Base-by-base conservation (phyloP, 64 coral and sea anemone genomes). In the Trachythela sp. region DNA sequence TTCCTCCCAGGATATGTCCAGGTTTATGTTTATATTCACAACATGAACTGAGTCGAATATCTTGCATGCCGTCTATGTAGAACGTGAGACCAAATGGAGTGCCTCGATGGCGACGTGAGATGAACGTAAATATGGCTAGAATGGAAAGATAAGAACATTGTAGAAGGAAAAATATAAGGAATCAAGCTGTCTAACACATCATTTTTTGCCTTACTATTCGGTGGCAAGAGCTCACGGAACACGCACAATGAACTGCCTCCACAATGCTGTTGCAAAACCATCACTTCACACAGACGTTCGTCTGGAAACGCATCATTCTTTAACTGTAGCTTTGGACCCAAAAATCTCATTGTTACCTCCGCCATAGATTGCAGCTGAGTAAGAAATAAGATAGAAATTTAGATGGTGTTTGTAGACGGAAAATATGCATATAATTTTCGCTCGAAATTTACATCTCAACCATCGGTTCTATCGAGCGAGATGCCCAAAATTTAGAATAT, bases 11-110 rank as follows among this genome's bases (percentile, higher is more conserved):
- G 39, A 99, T 90, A 70, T 92, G 84, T 2, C 93, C 93, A 27
- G 96, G 96, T 60, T 99, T 99, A 84, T 99, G 96, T 54, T 99
- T 99, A 88, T 99, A 99, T 56, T 99, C 96, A 64, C 96, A 99
- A 52, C 96, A 99, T 0, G 93, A 94, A 17, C 96, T 99, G 0
- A 99, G 87, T 11, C 96, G 89, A 84, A 99, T 94, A 54, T 99
- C 96, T 87, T 99, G 96, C 91, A 99, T 89, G 4, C 93, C 86
- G 41, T 99, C 93, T 40, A 99, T 99, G 91, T 99, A 99, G 76
- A 99, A 99, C 31, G 96, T 99, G 39, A 99, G 83, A 15, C 96
- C 96, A 95, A 99, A 95, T 17, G 93, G 96, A 11, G 96, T 86
- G 29, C 96, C 96, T 59, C 96, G 85, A 86, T 99, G 96, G 13